phyloP scores from a whole-genome alignment of 2,888 invertebrate species.

The Coremacera marginata region DNA sequence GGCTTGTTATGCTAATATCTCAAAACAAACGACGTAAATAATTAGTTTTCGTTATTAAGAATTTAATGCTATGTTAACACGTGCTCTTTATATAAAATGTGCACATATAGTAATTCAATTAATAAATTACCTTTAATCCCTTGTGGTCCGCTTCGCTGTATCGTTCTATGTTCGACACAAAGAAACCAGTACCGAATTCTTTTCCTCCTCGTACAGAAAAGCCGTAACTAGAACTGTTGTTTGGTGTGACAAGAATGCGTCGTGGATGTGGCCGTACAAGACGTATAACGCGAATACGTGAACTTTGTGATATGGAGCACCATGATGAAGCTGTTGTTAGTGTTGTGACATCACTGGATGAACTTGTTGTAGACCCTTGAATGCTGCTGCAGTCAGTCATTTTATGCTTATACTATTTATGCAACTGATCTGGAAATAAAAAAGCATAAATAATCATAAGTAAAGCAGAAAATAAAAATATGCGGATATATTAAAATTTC shows the following conservation, averaged over 20 bases:
- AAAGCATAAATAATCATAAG: neutral
- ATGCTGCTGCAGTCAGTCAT: slow-evolving; percentile 66
- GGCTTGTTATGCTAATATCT: too few relatives aligned
- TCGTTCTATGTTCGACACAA: slow-evolving; percentile 88
- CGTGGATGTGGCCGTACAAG: slow-evolving; percentile 72
- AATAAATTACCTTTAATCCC: slow-evolving; percentile 81
- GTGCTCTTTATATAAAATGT: too few relatives aligned
- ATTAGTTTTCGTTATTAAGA: too few relatives aligned
- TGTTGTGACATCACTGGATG: slow-evolving; percentile 68
- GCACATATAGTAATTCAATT: too few relatives aligned
- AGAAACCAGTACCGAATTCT: slow-evolving; percentile 93
- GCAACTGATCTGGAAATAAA: slow-evolving; percentile 18
- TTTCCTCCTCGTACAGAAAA: slow-evolving; percentile 88
- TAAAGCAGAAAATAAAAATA: neutral
- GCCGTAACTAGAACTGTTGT: slow-evolving; percentile 77
- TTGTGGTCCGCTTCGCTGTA: slow-evolving; percentile 89
- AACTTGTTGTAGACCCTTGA: slow-evolving; percentile 67
- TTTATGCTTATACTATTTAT: slow-evolving; percentile 9
- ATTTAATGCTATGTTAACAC: too few relatives aligned
- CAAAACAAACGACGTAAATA: too few relatives aligned
- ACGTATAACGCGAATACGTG: slow-evolving; percentile 74
- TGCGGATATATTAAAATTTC: too few relatives aligned
- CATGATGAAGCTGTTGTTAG: slow-evolving; percentile 64
- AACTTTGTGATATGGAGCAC: slow-evolving; percentile 59
- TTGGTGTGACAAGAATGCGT: slow-evolving; percentile 71